Evolutionary conservation across 2,113 vertebrate genomes (phyloP).

Genomic region (Macroglossus sobrinus): DNA sequence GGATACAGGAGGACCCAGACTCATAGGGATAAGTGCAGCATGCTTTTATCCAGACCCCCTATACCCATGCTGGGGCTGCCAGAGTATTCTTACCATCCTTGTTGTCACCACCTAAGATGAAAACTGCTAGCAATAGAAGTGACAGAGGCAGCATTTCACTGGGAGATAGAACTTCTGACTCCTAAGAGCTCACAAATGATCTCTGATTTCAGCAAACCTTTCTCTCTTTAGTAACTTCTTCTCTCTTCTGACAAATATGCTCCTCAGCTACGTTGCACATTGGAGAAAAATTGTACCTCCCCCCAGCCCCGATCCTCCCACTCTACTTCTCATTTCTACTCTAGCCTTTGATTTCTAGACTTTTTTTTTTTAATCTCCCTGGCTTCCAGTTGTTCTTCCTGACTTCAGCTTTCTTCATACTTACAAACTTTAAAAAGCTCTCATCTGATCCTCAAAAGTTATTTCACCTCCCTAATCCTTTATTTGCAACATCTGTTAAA

Average conservation of each 20-base stretch:
- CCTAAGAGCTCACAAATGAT: not conserved
- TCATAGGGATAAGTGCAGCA: fast-evolving
- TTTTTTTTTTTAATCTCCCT: not conserved
- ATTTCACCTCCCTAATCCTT: not conserved
- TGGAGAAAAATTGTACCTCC: not conserved
- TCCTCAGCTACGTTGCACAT: not conserved
- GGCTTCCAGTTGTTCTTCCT: not conserved
- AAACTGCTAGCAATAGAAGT: not conserved
- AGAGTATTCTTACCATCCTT: not conserved
- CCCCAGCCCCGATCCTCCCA: not conserved
- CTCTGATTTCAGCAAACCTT: not conserved
- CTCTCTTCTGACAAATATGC: not conserved
- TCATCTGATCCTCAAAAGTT: fast-evolving
- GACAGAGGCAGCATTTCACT: not conserved
- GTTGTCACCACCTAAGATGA: not conserved
- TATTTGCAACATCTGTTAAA: not conserved
- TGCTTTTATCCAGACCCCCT: not conserved
- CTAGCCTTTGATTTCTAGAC: not conserved
- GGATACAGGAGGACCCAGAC: not conserved
- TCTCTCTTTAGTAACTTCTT: not conserved
- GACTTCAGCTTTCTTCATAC: not conserved
- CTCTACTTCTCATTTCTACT: not conserved
- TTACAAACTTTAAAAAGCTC: not conserved
- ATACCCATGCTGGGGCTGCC: not conserved
- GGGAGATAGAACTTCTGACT: not conserved